Evolutionary conservation across 2,113 vertebrate genomes (phyloP).

Genomic region (Xyliphius kryptos): DNA sequence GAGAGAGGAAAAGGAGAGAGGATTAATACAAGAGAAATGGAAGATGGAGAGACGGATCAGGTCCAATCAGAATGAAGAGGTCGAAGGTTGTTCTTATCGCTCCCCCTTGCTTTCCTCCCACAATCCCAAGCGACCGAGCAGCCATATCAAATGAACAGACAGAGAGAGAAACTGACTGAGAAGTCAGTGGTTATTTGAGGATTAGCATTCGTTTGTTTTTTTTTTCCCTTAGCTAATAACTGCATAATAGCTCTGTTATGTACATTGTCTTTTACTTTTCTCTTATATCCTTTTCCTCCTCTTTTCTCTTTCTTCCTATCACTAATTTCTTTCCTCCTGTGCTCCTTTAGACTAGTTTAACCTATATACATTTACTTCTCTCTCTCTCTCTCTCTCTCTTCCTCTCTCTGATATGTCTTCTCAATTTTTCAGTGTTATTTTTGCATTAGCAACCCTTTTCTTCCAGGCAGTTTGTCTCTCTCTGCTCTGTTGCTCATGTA

Average conservation of each 20-base stretch:
- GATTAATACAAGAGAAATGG: slow-evolving; percentile 32
- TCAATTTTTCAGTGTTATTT: too few relatives aligned
- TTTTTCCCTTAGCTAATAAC: neutral
- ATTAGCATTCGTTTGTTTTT: neutral
- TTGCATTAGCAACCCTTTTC: too few relatives aligned
- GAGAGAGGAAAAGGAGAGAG: slow-evolving; percentile 10
- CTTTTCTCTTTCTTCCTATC: neutral
- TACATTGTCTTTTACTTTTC: neutral
- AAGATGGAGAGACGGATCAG: slow-evolving; percentile 38
- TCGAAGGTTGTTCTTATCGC: slow-evolving; percentile 62
- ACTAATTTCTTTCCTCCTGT: neutral
- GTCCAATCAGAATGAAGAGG: slow-evolving; percentile 55
- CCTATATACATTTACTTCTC: too few relatives aligned
- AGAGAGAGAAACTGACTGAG: slow-evolving; percentile 4
- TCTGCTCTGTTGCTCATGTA: slow-evolving; percentile 10
- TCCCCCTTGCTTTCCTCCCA: slow-evolving; percentile 52
- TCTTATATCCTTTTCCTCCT: neutral
- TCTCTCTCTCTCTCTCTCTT: too few relatives aligned
- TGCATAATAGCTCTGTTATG: neutral
- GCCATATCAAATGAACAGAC: slow-evolving; percentile 49
- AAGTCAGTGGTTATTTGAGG: neutral
- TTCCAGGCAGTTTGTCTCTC: too few relatives aligned
- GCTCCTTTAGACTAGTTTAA: too few relatives aligned
- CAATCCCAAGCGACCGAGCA: slow-evolving; percentile 45
- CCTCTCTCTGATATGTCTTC: too few relatives aligned